Evolutionary conservation across 2,797 vertebrate species (phyloP).

Genomic region (Spinus olivaceus): DNA sequence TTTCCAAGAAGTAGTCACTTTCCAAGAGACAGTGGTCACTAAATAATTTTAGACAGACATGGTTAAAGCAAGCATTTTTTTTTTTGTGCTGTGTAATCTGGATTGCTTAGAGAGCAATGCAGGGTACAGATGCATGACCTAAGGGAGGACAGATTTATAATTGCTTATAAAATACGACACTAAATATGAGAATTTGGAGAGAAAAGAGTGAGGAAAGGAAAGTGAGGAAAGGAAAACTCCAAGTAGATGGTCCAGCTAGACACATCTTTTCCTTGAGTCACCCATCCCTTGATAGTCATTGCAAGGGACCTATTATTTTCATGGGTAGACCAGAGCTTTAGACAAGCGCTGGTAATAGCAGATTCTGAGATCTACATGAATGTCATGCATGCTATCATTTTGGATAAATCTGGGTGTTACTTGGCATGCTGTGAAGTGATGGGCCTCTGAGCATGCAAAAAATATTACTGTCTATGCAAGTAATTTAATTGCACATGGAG

Average conservation of each 20-base stretch:
- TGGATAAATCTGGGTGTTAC: not conserved
- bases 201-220: not conserved
- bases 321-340: not conserved
- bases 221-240: not conserved
- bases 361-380: not conserved
- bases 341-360: not conserved
- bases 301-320: not conserved
- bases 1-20: not conserved
- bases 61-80: not conserved
- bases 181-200: not conserved
- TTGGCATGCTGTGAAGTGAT: not conserved
- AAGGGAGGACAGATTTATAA: not conserved
- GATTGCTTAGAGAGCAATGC: not conserved
- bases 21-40: not conserved
- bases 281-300: not conserved
- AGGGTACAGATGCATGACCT: not conserved
- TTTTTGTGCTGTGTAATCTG: not conserved
- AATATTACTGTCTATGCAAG: rapidly evolving
- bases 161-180: not conserved
- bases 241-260: not conserved
- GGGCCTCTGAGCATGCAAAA: not conserved
- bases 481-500: not conserved
- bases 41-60: not conserved
- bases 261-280: not conserved
- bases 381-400: not conserved